Conservation (phyloP, 2,797 vertebrate genomes). For the Pangasius macronema region DNA sequence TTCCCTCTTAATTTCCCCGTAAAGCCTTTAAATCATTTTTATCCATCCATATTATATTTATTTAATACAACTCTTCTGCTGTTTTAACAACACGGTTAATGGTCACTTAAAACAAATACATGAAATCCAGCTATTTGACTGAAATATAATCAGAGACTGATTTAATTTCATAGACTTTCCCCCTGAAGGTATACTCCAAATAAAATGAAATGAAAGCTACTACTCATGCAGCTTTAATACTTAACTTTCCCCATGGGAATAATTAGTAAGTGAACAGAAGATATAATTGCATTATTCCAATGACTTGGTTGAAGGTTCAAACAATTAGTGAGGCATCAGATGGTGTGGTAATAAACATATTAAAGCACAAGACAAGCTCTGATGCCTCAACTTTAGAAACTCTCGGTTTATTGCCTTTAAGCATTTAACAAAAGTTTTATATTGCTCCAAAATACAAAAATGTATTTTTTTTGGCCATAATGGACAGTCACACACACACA, state of each 20-base stretch:
- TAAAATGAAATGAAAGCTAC: slow-evolving; percentile 64
- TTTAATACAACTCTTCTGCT: not conserved
- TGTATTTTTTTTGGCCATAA: not conserved
- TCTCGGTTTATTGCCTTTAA: not conserved
- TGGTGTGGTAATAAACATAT: slow-evolving; percentile 57
- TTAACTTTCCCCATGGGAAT: slow-evolving; percentile 66
- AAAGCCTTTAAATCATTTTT: not conserved
- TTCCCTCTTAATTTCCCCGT: not conserved
- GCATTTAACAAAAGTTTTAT: slow-evolving; percentile 70
- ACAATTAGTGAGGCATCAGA: slow-evolving; percentile 64
- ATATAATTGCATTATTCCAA: slow-evolving; percentile 70
- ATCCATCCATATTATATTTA: not conserved
- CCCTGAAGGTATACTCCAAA: slow-evolving; percentile 56
- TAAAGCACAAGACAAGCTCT: slow-evolving; percentile 51
- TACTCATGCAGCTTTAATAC: slow-evolving; percentile 67
- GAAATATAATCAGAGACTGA: slow-evolving; percentile 23
- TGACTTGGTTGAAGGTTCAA: slow-evolving; percentile 63
- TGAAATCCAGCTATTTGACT: slow-evolving; percentile 18
- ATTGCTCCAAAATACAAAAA: not conserved
- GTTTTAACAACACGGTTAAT: not conserved
- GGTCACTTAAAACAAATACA: slow-evolving; percentile 17
- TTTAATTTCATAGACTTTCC: slow-evolving; percentile 52
- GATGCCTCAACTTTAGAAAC: slow-evolving; percentile 20
- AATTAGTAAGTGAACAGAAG: slow-evolving; percentile 67
- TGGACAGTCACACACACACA: not conserved